A percentile compares a stretch with the other conserved stretches of the same genome.
phyloP scores from a whole-genome alignment of 2,797 vertebrate genomes.

The Pogonophryne albipinna region DNA sequence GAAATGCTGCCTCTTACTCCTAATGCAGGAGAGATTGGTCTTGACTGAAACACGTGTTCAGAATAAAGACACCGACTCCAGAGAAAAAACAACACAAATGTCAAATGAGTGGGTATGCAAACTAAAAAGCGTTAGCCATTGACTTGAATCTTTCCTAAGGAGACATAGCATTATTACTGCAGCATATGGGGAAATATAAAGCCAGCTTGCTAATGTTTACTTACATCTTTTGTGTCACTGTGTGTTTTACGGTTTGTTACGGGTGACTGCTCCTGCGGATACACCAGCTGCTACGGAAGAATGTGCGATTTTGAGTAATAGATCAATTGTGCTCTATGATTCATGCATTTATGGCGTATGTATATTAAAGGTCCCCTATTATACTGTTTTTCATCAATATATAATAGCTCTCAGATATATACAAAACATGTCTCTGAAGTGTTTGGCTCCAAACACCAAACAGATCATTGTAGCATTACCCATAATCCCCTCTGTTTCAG shows the following conservation, averaged over 20 bases:
- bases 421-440: too few relatives aligned
- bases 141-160: slow-evolving; percentile 36
- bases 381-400: too few relatives aligned
- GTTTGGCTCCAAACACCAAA: too few relatives aligned
- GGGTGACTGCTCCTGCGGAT: slow-evolving; percentile 12
- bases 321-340: not conserved
- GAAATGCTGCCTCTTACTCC: slow-evolving; percentile 30
- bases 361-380: not conserved
- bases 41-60: slow-evolving; percentile 55
- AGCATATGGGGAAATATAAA: slow-evolving; percentile 39
- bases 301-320: not conserved
- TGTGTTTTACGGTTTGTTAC: not conserved
- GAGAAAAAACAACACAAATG: slow-evolving; percentile 50
- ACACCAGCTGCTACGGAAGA: slow-evolving; percentile 12
- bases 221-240: slow-evolving; percentile 35
- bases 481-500: too few relatives aligned
- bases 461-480: too few relatives aligned
- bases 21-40: slow-evolving; percentile 40
- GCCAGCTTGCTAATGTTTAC: slow-evolving; percentile 42
- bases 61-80: slow-evolving; percentile 54
- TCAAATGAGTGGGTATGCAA: slow-evolving; percentile 48
- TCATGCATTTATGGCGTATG: not conserved
- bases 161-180: slow-evolving; percentile 29
- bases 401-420: too few relatives aligned
- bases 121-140: slow-evolving; percentile 33